These are phyloP conservation scores for Acanthurus lineatus DNA, from an alignment of 2,797 vertebrate genomes.

Conservation along the genomic window DNA sequence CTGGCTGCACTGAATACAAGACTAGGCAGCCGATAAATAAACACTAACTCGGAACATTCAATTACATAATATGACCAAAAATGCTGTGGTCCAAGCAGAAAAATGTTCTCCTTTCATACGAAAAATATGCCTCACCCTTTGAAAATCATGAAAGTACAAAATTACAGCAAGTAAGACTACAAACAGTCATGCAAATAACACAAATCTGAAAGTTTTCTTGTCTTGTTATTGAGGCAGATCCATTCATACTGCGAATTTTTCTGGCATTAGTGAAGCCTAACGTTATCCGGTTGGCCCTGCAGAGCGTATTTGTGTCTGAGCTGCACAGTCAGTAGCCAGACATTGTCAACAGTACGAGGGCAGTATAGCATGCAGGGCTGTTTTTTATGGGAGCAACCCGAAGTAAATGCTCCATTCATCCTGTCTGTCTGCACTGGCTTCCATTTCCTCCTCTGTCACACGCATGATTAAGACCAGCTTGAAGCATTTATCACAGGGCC, in stretches of 20 bases:
- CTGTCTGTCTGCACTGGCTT: conserved; percentile 75
- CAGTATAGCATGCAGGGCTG: conserved; percentile 59
- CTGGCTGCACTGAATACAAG: conserved; percentile 48
- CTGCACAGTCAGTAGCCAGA: conserved; percentile 22
- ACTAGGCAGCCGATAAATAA: conserved; percentile 56
- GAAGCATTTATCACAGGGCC: conserved; percentile 78
- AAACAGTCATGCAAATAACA: not conserved
- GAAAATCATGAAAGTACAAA: conserved; percentile 11
- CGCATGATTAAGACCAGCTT: conserved; percentile 82
- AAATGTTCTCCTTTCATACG: conserved; percentile 19
- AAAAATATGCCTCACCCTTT: conserved; percentile 11
- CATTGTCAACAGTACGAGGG: conserved; percentile 67
- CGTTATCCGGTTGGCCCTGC: conserved; percentile 45
- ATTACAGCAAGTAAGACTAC: conserved; percentile 19
- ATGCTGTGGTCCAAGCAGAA: conserved; percentile 18
- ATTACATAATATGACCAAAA: conserved; percentile 19
- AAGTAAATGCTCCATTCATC: conserved; percentile 80
- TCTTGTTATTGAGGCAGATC: conserved; percentile 3
- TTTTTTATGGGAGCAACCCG: conserved; percentile 76
- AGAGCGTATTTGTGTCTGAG: conserved; percentile 60
- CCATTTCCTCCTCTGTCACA: conserved; percentile 83
- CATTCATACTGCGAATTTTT: conserved; percentile 19
- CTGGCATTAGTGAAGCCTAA: conserved; percentile 45
- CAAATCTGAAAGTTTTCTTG: not conserved
- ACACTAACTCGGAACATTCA: conserved; percentile 32